These are phyloP conservation scores for Cyanistes caeruleus DNA, from an alignment of 2,113 vertebrate species.

Conservation along the genomic window DNA sequence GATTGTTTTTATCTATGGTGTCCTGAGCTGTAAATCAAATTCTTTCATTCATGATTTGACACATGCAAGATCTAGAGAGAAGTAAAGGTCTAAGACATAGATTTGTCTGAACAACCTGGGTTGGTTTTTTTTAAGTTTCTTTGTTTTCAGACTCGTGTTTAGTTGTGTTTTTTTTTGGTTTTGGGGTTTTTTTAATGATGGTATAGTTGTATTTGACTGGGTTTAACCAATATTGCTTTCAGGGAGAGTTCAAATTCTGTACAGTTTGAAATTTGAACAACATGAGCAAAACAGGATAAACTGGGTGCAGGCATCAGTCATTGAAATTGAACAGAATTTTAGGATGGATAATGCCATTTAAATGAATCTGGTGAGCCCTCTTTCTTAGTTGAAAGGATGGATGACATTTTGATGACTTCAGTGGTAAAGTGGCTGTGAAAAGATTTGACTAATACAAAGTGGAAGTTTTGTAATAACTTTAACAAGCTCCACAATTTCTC, in stretches of 20 bases:
- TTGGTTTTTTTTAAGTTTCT: not conserved
- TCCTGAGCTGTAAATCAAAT: slow-evolving; percentile 26
- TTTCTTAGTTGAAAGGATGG: slow-evolving; percentile 30
- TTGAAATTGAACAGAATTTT: not conserved
- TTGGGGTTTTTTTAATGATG: not conserved
- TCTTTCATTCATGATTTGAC: slow-evolving; percentile 66
- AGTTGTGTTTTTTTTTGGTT: not conserved
- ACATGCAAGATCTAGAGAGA: slow-evolving; percentile 8
- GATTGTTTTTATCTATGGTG: slow-evolving; percentile 67
- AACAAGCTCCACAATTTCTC: slow-evolving; percentile 54
- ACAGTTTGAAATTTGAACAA: not conserved
- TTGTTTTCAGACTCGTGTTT: not conserved
- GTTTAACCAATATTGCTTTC: not conserved
- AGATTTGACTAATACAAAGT: slow-evolving; percentile 57
- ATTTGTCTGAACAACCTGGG: not conserved
- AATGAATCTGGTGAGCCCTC: not conserved
- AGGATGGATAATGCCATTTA: not conserved
- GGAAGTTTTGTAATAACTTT: slow-evolving; percentile 59
- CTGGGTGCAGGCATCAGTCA: not conserved
- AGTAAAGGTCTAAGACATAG: not conserved
- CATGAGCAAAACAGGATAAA: not conserved
- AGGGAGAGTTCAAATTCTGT: not conserved
- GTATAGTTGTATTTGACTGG: not conserved
- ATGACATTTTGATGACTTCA: slow-evolving; percentile 61
- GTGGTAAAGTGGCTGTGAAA: slow-evolving; percentile 55